These are phyloP conservation scores for Atlantisia rogersi DNA, from an alignment of 2,113 vertebrate species.

Conservation along the genomic window DNA sequence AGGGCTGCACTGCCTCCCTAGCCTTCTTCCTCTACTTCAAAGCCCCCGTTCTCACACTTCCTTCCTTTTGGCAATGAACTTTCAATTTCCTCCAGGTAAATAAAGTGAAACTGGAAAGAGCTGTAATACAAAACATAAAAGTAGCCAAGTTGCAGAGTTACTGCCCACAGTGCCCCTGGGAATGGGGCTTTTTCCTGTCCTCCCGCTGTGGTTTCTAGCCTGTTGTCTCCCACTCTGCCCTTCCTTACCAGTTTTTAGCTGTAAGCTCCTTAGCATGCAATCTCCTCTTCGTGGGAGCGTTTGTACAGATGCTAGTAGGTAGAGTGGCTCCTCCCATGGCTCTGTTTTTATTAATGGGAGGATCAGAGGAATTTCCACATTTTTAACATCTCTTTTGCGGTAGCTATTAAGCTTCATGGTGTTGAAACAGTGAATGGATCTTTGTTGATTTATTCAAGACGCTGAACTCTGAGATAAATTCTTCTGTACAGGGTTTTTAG, in stretches of 20 bases:
- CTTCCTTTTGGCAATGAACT: background rate
- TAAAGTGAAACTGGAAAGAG: conserved; percentile 22
- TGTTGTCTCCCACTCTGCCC: background rate
- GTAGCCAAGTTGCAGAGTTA: background rate
- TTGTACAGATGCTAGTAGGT: background rate
- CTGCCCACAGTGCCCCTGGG: background rate
- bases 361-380: background rate
- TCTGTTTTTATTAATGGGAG: background rate
- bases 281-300: background rate
- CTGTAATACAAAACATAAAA: background rate
- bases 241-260: background rate
- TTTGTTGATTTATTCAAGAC: background rate
- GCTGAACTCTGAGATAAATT: background rate
- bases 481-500: background rate
- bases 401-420: background rate
- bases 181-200: background rate
- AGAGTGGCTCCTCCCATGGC: background rate
- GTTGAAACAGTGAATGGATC: background rate
- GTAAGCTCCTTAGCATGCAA: background rate
- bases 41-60: background rate
- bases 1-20: background rate
- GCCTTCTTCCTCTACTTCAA: background rate
- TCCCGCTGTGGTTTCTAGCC: background rate
- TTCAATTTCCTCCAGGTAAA: conserved; percentile 41
- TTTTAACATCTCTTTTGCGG: background rate